Percentiles rank a stretch among this genome's conserved stretches.
These are phyloP conservation scores for Bombus balteatus DNA, from an alignment of 1,140 invertebrate genomes.

Conservation along the genomic window DNA sequence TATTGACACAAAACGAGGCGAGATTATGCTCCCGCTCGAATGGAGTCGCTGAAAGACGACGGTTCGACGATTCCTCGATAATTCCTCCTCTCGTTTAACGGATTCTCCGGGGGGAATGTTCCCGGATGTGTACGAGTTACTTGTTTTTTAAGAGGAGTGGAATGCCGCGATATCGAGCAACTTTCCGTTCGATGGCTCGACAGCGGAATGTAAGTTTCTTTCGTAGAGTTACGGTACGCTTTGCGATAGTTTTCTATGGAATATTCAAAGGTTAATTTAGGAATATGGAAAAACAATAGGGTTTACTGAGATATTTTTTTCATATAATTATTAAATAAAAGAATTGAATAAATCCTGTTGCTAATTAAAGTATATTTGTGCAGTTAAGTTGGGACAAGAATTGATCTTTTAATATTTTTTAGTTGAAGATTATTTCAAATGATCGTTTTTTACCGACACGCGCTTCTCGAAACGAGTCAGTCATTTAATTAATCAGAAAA, in stretches of 20 bases:
- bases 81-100: slow-evolving; percentile 11
- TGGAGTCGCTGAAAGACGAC: slow-evolving; percentile 14
- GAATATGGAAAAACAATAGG: background rate
- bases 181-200: background rate
- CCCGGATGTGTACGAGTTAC: background rate
- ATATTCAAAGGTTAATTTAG: background rate
- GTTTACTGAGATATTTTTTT: background rate
- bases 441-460: no score
- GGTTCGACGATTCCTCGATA: slow-evolving; percentile 21
- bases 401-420: no score
- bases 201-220: background rate
- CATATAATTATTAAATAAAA: background rate
- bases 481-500: no score
- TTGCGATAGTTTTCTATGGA: background rate
- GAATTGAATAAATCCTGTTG: background rate
- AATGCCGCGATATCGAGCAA: background rate
- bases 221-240: no score
- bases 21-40: slow-evolving; percentile 13
- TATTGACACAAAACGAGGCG: slow-evolving; percentile 30
- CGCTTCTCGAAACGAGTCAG: no score
- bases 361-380: background rate
- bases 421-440: no score
- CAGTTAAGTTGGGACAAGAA: no score
- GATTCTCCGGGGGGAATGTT: background rate
- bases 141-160: background rate